Percentiles rank a stretch among this genome's conserved stretches.
Evolutionary conservation across 2,888 invertebrate species (phyloP).

Genomic region (Acrobasis consociella): DNA sequence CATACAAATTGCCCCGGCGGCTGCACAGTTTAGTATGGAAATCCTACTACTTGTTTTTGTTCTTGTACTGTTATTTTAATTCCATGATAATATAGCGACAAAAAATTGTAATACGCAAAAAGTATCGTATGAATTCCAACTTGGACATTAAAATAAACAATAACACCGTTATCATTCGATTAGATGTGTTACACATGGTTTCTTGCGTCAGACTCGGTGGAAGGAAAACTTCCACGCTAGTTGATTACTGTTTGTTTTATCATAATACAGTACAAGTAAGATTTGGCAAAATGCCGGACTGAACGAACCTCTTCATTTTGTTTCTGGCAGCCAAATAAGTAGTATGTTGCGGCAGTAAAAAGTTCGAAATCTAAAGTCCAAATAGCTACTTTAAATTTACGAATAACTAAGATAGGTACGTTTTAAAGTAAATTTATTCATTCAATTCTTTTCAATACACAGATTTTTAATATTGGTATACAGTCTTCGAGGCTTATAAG

Average conservation of each 20-base stretch:
- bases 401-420: too few species aligned
- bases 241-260: conserved; percentile 26
- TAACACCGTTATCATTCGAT: conserved; percentile 22
- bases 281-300: conserved; percentile 32
- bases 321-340: not conserved
- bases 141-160: conserved; percentile 13
- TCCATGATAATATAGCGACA: too few species aligned
- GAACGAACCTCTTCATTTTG: conserved; percentile 20
- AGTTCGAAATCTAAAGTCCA: not conserved
- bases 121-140: not conserved
- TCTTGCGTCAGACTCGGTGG: conserved; percentile 30
- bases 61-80: too few species aligned
- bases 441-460: too few species aligned
- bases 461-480: too few species aligned
- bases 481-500: too few species aligned
- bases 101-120: not conserved
- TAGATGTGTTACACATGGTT: conserved; percentile 19
- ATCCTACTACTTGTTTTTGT: too few species aligned
- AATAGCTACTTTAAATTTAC: too few species aligned
- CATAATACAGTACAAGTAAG: conserved; percentile 24
- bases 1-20: too few species aligned
- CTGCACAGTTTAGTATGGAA: too few species aligned
- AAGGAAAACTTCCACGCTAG: conserved; percentile 30
- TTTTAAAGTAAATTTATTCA: too few species aligned
- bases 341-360: not conserved